Evolutionary conservation across 1,140 invertebrate genomes (phyloP).

Genomic region (Drosophila rhopaloa): DNA sequence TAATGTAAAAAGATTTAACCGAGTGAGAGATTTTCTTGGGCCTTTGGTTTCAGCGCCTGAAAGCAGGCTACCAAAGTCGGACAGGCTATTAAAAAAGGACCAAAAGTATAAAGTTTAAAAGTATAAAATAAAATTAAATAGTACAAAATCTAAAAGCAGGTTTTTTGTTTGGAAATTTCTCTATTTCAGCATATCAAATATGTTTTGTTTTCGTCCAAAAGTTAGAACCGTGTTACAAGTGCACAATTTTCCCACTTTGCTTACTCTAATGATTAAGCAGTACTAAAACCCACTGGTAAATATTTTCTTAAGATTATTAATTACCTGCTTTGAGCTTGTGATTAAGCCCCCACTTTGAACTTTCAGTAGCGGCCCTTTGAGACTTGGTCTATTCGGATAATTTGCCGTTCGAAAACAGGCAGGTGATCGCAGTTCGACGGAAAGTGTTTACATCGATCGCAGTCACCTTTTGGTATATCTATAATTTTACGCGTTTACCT

Average conservation of each 20-base stretch:
- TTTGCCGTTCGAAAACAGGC: conserved; percentile 11
- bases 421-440: conserved; percentile 10
- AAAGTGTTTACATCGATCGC: conserved; percentile 6
- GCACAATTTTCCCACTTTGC: background rate
- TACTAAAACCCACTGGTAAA: conserved; percentile 3
- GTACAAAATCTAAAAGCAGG: too few relatives aligned
- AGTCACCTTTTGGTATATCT: background rate
- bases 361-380: conserved; percentile 18
- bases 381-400: conserved; percentile 4
- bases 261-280: background rate
- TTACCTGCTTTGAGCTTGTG: background rate
- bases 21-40: background rate
- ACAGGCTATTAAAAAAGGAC: too few relatives aligned
- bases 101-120: too few relatives aligned
- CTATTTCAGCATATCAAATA: too few relatives aligned
- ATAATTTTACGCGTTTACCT: conserved; percentile 12
- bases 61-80: background rate
- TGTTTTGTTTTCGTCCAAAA: too few relatives aligned
- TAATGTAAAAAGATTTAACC: background rate
- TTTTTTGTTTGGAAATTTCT: too few relatives aligned
- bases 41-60: background rate
- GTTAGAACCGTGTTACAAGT: too few relatives aligned
- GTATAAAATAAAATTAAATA: too few relatives aligned
- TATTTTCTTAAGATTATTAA: background rate
- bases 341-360: conserved; percentile 29